Base-by-base conservation (phyloP, 2,888 invertebrate species). In the Eudasyphora cyanicolor region DNA sequence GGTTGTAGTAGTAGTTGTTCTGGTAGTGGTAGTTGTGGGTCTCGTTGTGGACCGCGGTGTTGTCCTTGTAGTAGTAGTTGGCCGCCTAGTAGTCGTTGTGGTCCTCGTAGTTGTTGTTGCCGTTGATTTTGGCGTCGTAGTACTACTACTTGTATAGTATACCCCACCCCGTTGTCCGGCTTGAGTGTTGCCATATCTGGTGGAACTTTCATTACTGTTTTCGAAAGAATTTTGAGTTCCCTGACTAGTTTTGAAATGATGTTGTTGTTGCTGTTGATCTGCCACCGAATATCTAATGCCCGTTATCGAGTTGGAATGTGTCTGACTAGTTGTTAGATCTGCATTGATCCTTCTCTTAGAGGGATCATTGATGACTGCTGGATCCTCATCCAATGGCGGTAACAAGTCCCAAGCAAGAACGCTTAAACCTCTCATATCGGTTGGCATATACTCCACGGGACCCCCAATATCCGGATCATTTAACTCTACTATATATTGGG, bases 331-430 rank as follows among this genome's bases (percentile, higher is more conserved):
- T 27, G 82, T 57, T 12, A 79, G 27, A n/a, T 76, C 79, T 6
- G 81, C 24, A 73, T 74, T 79, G 17, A 88, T 87, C 32, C 86
- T 89, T 64, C 88, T 86, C 27, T 79, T 89, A 7, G 69, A 69
- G 0, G 88, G 86, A 75, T 88, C 88, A 51, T 82, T 86, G 17
- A 87, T 49, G 5, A 88, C 90, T n/a, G 45, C 38, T 2, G 88
- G 84, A 14, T 89, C 89, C 8, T 21, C 32, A 7, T 82, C 75
- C 6, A 69, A 1, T 19, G 88, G 91, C 0, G 91, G 92, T 85
- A 91, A 21, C 35, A 91, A 86, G 82, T 91, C 91, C 92, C 92
- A 91, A 19, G 91, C 91, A n/a, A 91, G 87, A 1, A 91, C 87
- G 32, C 88, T 90, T 0, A 90, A 84, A 0, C 87, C 86, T 0